Conservation (phyloP, 2,797 vertebrate species). For the Micrastur ruficollis region DNA sequence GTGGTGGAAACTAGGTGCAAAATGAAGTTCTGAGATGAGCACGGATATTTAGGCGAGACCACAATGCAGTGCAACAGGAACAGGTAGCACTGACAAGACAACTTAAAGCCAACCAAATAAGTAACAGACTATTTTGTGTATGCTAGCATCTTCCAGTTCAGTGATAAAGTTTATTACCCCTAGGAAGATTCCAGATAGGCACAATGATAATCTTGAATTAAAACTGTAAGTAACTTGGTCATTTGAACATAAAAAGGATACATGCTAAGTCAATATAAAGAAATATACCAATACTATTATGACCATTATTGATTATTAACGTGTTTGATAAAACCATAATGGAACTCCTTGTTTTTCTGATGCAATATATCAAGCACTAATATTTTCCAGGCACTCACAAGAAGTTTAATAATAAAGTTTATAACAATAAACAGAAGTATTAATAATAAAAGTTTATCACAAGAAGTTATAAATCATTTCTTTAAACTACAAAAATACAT, state of each 20-base stretch:
- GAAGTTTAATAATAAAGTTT: background rate
- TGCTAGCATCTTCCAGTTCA: background rate
- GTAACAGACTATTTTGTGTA: background rate
- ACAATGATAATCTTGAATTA: background rate
- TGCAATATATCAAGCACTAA: background rate
- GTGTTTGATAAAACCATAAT: background rate
- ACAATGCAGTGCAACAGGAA: background rate
- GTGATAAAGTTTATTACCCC: background rate
- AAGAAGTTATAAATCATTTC: background rate
- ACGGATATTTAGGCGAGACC: background rate
- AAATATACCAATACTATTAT: background rate
- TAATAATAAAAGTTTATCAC: too few relatives aligned
- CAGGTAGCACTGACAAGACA: background rate
- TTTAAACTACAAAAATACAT: background rate
- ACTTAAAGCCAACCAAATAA: background rate
- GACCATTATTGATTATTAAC: background rate
- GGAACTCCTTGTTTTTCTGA: background rate
- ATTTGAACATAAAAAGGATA: background rate
- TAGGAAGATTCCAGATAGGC: background rate
- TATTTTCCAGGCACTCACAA: background rate
- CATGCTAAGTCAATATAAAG: background rate
- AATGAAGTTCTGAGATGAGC: background rate
- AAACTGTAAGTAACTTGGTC: background rate
- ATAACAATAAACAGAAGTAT: too few relatives aligned
- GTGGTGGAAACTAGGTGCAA: background rate